Conservation (phyloP, 1,140 invertebrate genomes). For the Ceratina calcarata region DNA sequence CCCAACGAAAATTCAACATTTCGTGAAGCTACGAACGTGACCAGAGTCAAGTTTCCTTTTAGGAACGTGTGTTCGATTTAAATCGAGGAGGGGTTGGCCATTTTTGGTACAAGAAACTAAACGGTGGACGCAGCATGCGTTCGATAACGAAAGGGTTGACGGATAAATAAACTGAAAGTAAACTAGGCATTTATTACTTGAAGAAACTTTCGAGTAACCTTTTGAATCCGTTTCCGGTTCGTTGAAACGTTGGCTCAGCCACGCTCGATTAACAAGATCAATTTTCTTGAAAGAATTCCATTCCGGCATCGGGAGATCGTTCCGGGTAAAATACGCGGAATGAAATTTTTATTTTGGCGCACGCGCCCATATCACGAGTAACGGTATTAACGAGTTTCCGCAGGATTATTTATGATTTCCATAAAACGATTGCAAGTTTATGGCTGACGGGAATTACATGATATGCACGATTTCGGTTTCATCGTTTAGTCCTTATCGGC, state of each 20-base stretch:
- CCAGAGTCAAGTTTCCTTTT: not conserved
- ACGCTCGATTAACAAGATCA: not conserved
- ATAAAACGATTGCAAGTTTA: slow-evolving; percentile 13
- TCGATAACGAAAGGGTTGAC: slow-evolving; percentile 29
- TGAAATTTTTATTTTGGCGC: not conserved
- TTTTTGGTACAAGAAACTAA: slow-evolving; percentile 37
- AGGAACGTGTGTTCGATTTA: not conserved
- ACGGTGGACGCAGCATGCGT: not conserved
- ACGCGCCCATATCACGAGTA: slow-evolving; percentile 13
- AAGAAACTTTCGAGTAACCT: slow-evolving; percentile 39
- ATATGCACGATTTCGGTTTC: not conserved
- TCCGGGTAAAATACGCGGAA: not conserved
- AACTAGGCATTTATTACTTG: slow-evolving; percentile 29
- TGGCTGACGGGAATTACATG: not conserved
- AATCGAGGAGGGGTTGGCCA: slow-evolving; percentile 18
- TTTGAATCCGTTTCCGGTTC: not conserved
- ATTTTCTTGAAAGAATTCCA: not conserved
- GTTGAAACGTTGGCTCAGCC: not conserved
- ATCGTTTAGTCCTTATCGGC: not conserved
- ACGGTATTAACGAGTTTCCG: slow-evolving; percentile 21
- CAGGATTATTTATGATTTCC: not conserved
- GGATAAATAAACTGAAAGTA: slow-evolving; percentile 33
- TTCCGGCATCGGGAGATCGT: not conserved
- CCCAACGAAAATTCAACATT: no score
- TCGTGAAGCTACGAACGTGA: no score